Evolutionary conservation across 2,888 invertebrate genomes (phyloP).

Genomic region (Apamea crenata): DNA sequence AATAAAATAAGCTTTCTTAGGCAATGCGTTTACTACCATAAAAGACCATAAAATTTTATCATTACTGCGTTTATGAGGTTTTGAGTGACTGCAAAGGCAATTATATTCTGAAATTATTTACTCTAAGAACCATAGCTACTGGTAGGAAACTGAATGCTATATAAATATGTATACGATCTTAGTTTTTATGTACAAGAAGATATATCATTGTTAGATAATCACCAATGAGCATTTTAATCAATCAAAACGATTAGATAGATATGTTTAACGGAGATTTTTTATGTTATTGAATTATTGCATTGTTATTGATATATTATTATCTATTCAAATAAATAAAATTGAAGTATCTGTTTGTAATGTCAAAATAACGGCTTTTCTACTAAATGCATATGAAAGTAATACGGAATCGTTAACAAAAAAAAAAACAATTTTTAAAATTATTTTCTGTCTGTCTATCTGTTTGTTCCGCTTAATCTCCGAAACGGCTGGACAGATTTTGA

Average conservation of each 20-base stretch:
- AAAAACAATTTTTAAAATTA: background rate
- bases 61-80: slow-evolving; percentile 56
- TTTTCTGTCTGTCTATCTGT: background rate
- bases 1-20: slow-evolving; percentile 33
- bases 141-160: background rate
- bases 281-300: no score
- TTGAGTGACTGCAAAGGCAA: slow-evolving; percentile 56
- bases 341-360: background rate
- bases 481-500: background rate
- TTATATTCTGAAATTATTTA: slow-evolving; percentile 56
- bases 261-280: background rate
- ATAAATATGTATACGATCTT: background rate
- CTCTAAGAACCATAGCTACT: slow-evolving; percentile 22
- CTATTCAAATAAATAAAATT: background rate
- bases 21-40: slow-evolving; percentile 37
- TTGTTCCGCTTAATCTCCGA: no score
- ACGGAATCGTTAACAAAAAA: no score
- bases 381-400: background rate
- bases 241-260: background rate
- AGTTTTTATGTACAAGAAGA: background rate
- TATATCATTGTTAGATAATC: background rate
- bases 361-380: background rate
- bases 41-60: slow-evolving; percentile 54
- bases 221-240: background rate
- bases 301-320: background rate